These are phyloP conservation scores for Epinotia nisella DNA, from an alignment of 2,888 invertebrate species.

Conservation along the genomic window DNA sequence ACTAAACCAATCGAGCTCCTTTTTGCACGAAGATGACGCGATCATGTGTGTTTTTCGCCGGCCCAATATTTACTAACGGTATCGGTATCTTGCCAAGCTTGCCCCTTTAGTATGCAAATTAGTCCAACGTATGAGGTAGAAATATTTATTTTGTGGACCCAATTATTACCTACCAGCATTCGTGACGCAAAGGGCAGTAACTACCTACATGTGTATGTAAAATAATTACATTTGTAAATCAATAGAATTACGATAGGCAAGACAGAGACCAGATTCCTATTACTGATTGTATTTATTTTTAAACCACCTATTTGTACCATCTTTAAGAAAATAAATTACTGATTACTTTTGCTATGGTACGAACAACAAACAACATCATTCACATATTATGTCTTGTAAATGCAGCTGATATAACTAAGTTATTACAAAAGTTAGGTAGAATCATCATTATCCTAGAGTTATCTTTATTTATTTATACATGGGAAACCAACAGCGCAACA, in stretches of 20 bases:
- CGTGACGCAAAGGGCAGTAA: background rate
- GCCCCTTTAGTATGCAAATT: conserved; percentile 25
- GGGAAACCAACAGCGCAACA: no score
- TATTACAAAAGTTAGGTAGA: no score
- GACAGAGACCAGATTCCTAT: no score
- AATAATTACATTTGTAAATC: background rate
- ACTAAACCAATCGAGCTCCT: conserved; percentile 20
- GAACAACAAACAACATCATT: background rate
- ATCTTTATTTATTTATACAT: no score
- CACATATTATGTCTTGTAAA: background rate
- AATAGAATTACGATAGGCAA: no score
- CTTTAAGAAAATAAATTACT: no score
- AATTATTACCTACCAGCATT: background rate
- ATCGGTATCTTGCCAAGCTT: conserved; percentile 1
- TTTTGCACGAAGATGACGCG: background rate
- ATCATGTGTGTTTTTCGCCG: conserved; percentile 4
- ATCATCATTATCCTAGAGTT: no score
- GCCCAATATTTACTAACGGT: conserved; percentile 38
- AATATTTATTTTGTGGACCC: background rate
- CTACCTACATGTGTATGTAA: background rate
- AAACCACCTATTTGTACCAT: no score
- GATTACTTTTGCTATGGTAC: background rate
- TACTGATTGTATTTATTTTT: no score
- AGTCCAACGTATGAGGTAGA: conserved; percentile 4
- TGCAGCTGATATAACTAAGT: background rate